Percentiles rank a stretch among this genome's conserved stretches.
phyloP scores from a whole-genome alignment of 2,888 invertebrate species.

The Mactromeris polynyma region DNA sequence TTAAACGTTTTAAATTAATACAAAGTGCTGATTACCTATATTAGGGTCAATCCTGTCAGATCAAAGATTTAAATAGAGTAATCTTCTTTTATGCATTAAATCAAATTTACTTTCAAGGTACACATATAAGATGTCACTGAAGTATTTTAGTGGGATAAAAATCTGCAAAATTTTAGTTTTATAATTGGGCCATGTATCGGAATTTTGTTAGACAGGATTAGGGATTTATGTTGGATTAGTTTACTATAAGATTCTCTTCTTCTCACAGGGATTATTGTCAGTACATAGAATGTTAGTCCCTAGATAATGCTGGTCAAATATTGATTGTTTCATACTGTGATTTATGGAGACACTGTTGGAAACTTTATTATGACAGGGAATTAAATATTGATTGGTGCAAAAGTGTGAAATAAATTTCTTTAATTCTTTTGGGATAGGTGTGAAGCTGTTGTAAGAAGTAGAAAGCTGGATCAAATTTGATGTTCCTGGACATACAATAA shows the following conservation, averaged over 20 bases:
- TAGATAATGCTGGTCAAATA: background rate
- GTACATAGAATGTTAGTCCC: background rate
- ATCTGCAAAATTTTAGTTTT: too few species aligned
- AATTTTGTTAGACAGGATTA: background rate
- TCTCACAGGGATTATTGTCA: background rate
- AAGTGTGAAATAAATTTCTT: background rate
- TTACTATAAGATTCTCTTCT: background rate
- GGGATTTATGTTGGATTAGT: background rate
- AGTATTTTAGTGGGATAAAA: too few species aligned
- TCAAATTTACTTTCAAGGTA: background rate
- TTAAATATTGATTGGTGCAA: background rate
- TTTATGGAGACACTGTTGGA: background rate
- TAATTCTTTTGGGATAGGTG: background rate
- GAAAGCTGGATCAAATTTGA: background rate
- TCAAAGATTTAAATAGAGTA: background rate
- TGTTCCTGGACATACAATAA: background rate
- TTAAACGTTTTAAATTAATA: too few species aligned
- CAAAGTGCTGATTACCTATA: background rate
- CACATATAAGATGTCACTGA: background rate
- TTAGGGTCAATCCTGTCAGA: background rate
- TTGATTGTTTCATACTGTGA: background rate
- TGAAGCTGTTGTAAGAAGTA: background rate
- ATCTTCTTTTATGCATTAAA: background rate
- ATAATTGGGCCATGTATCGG: background rate
- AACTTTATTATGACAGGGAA: background rate